Base-by-base conservation (phyloP, 2,888 invertebrate species). In the Acronicta aceris region DNA sequence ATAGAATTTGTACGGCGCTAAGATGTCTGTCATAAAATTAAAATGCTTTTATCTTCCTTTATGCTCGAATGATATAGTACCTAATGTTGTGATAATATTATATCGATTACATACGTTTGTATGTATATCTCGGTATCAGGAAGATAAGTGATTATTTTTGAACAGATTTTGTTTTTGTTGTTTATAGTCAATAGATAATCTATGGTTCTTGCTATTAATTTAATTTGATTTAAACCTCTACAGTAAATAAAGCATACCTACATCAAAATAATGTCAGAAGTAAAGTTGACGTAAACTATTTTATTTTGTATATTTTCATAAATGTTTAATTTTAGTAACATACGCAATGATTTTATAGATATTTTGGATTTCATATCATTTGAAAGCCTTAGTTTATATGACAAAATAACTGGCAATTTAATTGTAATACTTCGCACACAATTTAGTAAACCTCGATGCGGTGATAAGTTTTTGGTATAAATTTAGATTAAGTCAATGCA, bases 351-450 rank as follows among this genome's bases (percentile, higher is more conserved):
- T 66, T 81, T 92, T 76, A 83, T 91, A 71, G 74, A 83, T 63
- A 68, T 92, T 66, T 82, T 93, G 49, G 91, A 92, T 81, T 78
- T 74, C 25, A 70, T 93, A 78, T 89, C 90, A 8, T 47, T 84
- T 10, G 82, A 81, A 73, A 91, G 89, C 70, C 81, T 88, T 30
- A 78, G 66, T 65, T 76, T 92, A 42, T 92, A 90, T 86, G 88
- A 90, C 65, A 89, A 83, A 84, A 91, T 93, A 68, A 92, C 91
- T 9, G 88, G 84, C 62, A 91, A 91, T 71, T 78, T 93, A 65
- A 91, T 88, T 40, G 55, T 82, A 47, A 81, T 87, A 47, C 74
- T 92, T 10, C 85, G 92, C 48, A 75, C 77, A 61, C 82, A 89
- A 17, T 86, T 92, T 47, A 81, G 81, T 30, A 89, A 85, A 70